Conservation (phyloP, 2,888 invertebrate genomes). For the Monochamus alternatus region DNA sequence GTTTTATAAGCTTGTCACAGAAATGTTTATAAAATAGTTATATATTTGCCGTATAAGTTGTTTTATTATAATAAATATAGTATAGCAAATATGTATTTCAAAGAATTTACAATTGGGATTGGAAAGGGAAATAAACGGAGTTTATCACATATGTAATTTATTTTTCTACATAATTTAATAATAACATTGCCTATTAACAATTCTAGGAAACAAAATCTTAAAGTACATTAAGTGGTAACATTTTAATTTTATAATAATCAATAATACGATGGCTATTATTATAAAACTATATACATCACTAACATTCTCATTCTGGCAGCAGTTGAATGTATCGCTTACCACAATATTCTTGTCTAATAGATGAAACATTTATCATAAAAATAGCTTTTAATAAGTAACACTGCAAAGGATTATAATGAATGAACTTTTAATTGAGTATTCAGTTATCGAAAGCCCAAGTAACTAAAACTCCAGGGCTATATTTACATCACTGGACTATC, state of each 20-base stretch:
- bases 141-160: conserved; percentile 58
- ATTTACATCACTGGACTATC: conserved; percentile 45
- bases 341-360: conserved; percentile 53
- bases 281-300: conserved; percentile 67
- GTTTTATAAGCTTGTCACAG: too few species aligned
- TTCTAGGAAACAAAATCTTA: conserved; percentile 63
- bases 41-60: too few species aligned
- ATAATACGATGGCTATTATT: conserved; percentile 63
- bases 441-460: conserved; percentile 47
- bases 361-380: conserved; percentile 60
- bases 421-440: conserved; percentile 53
- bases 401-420: conserved; percentile 50
- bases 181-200: conserved; percentile 66
- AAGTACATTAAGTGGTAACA: conserved; percentile 60
- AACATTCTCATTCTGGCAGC: conserved; percentile 57
- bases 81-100: too few species aligned
- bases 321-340: conserved; percentile 52
- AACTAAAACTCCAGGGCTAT: conserved; percentile 40
- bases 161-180: conserved; percentile 63
- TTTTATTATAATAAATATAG: too few species aligned
- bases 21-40: too few species aligned
- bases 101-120: too few species aligned
- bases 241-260: conserved; percentile 57
- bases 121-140: conserved; percentile 7
- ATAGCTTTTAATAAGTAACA: conserved; percentile 58